These are phyloP conservation scores for Cavia porcellus DNA, from an alignment of 2,113 vertebrate species.

Conservation along the genomic window DNA sequence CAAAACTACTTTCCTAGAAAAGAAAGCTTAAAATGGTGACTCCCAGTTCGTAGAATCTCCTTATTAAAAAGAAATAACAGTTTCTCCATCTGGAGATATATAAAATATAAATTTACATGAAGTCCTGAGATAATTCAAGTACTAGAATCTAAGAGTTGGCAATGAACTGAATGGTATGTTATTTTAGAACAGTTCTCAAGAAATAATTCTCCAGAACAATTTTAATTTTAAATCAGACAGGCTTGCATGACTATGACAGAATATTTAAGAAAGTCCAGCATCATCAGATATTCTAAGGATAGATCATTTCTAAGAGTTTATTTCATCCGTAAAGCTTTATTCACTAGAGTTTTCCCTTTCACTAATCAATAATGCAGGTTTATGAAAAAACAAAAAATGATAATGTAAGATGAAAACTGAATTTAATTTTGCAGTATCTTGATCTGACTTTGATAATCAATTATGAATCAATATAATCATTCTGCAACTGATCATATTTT, in stretches of 20 bases:
- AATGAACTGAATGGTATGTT: constrained; percentile 56
- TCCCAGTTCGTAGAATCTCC: background rate
- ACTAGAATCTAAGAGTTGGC: constrained; percentile 59
- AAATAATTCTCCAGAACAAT: constrained; percentile 65
- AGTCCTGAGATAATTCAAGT: constrained; percentile 61
- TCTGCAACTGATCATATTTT: background rate
- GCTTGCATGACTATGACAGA: background rate
- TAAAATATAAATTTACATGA: constrained; percentile 68
- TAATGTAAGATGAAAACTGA: background rate
- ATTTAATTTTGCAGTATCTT: background rate
- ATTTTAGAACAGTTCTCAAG: constrained; percentile 64
- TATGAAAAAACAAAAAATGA: background rate
- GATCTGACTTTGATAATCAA: background rate
- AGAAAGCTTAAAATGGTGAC: background rate
- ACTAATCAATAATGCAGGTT: background rate
- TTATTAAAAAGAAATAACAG: constrained; percentile 40
- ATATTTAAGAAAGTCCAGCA: background rate
- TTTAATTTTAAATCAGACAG: constrained; percentile 69
- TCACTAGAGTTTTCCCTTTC: background rate
- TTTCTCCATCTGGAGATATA: constrained; percentile 43
- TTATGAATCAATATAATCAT: background rate
- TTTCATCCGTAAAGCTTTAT: background rate
- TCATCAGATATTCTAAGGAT: background rate
- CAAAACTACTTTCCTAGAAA: constrained; percentile 24
- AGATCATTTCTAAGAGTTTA: background rate